Evolutionary conservation across 1,140 invertebrate species (phyloP).

Genomic region (Archivesica marissinica): DNA sequence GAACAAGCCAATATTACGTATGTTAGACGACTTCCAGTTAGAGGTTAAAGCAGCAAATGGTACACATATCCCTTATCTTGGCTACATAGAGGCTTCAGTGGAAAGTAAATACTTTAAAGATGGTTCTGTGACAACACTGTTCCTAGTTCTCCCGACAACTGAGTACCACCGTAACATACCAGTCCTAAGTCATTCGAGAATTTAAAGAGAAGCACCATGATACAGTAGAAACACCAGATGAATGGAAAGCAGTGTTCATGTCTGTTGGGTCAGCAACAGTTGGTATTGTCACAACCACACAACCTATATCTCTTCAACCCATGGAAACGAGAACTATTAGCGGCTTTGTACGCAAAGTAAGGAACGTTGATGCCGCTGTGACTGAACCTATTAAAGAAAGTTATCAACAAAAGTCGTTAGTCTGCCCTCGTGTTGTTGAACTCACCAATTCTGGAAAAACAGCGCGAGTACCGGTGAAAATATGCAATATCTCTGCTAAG

Average conservation of each 20-base stretch:
- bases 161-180: constrained; percentile 12
- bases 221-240: background rate
- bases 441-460: background rate
- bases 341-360: constrained; percentile 5
- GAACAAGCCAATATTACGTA: background rate
- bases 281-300: background rate
- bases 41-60: constrained; percentile 8
- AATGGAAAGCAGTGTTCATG: background rate
- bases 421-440: constrained; percentile 16
- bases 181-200: background rate
- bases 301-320: background rate
- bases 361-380: background rate
- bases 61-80: background rate
- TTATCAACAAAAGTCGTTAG: background rate
- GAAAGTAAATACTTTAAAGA: background rate
- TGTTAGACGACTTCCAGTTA: background rate
- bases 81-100: constrained; percentile 21
- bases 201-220: background rate
- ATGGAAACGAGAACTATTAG: constrained; percentile 3
- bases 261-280: background rate
- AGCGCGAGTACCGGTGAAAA: background rate
- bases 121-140: background rate
- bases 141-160: constrained; percentile 1
- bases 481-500: constrained; percentile 18
- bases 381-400: constrained; percentile 7